phyloP scores from a whole-genome alignment of 2,797 vertebrate species.

The Anabas testudineus region DNA sequence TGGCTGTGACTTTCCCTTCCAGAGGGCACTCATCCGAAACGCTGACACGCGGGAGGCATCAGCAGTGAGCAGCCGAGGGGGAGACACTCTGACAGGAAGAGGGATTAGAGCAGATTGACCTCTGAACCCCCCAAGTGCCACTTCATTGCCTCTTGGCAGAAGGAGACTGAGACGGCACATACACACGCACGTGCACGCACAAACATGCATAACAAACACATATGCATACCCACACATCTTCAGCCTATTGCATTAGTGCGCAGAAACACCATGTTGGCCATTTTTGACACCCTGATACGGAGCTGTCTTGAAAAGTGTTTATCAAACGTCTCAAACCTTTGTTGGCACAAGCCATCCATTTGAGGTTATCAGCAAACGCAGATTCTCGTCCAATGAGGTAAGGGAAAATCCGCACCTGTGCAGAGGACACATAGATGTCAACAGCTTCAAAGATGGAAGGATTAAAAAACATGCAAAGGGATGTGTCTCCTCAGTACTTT shows the following conservation, averaged over 20 bases:
- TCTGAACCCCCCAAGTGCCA: slow-evolving; percentile 77
- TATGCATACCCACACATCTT: slow-evolving; percentile 24
- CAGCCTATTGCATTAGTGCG: slow-evolving; percentile 19
- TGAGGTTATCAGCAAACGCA: slow-evolving; percentile 97
- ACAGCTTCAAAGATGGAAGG: slow-evolving; percentile 52
- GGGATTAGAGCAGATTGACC: slow-evolving; percentile 86
- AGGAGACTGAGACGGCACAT: slow-evolving; percentile 50
- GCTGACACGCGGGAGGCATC: slow-evolving; percentile 84
- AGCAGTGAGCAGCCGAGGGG: slow-evolving; percentile 82
- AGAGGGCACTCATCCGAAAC: slow-evolving; percentile 83
- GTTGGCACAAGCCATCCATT: slow-evolving; percentile 99
- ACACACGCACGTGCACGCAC: slow-evolving; percentile 25
- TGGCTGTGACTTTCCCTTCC: slow-evolving; percentile 77
- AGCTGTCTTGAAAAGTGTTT: slow-evolving; percentile 38
- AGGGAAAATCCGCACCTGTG: slow-evolving; percentile 96
- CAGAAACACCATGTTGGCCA: slow-evolving; percentile 20
- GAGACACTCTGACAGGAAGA: slow-evolving; percentile 86
- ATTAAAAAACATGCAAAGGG: slow-evolving; percentile 52
- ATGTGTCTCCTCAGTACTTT: slow-evolving; percentile 38
- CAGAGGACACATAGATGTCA: slow-evolving; percentile 59
- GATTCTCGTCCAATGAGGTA: slow-evolving; percentile 98
- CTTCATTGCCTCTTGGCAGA: slow-evolving; percentile 82
- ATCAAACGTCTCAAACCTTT: slow-evolving; percentile 89
- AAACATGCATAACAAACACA: slow-evolving; percentile 15
- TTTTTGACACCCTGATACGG: slow-evolving; percentile 18